Evolutionary conservation across 2,888 invertebrate genomes (phyloP).

Genomic region (Macropis europaea): DNA sequence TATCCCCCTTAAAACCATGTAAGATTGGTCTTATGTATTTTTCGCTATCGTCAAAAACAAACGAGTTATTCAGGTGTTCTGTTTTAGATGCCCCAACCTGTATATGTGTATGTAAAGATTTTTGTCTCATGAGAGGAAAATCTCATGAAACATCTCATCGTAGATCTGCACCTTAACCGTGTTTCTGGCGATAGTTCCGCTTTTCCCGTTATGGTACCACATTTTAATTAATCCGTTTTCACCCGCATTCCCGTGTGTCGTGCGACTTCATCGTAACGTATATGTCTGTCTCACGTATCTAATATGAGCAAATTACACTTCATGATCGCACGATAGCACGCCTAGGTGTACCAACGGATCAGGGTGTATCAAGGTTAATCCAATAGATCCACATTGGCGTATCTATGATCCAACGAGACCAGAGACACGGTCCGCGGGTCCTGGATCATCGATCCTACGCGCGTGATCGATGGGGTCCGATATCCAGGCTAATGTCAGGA

Average conservation of each 20-base stretch:
- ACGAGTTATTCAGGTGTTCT: too few relatives aligned
- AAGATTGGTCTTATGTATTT: too few relatives aligned
- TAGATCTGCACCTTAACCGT: too few relatives aligned
- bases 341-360: conserved; percentile 52
- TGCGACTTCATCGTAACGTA: conserved; percentile 25
- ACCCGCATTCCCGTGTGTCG: neutral
- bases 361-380: conserved; percentile 72
- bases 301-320: conserved; percentile 59
- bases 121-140: too few relatives aligned
- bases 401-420: conserved; percentile 4
- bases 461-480: conserved; percentile 30
- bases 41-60: too few relatives aligned
- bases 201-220: too few relatives aligned
- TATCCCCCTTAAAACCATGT: too few relatives aligned
- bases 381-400: conserved; percentile 65
- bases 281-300: conserved; percentile 42
- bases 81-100: too few relatives aligned
- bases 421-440: neutral
- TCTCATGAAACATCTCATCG: too few relatives aligned
- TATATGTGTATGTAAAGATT: too few relatives aligned
- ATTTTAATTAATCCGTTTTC: conserved; percentile 16
- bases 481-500: conserved; percentile 51
- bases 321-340: conserved; percentile 46
- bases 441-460: conserved; percentile 25
- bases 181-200: too few relatives aligned